Conservation (phyloP, 2,113 vertebrate genomes). For the Xyliphius kryptos region DNA sequence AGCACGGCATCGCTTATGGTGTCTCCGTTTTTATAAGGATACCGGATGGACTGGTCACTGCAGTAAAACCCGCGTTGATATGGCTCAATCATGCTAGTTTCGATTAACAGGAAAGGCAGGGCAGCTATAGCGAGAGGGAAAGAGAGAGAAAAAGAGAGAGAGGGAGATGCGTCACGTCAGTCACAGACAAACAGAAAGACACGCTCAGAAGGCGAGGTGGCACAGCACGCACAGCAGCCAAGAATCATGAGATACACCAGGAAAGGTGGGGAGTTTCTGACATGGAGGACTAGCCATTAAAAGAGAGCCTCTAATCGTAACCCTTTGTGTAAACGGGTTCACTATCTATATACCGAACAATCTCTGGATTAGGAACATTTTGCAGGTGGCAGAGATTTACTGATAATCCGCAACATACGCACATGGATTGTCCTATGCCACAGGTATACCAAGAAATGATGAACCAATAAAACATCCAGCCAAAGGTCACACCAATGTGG, state of each 20-base stretch:
- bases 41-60: conserved; percentile 88
- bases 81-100: conserved; percentile 90
- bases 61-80: conserved; percentile 86
- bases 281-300: conserved; percentile 34
- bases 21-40: conserved; percentile 87
- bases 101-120: conserved; percentile 97
- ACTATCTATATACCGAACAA: too few species aligned
- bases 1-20: conserved; percentile 95
- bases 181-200: conserved; percentile 58
- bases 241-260: conserved; percentile 48
- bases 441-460: too few species aligned
- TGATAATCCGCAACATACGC: too few species aligned
- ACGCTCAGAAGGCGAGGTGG: conserved; percentile 35
- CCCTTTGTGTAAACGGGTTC: too few species aligned
- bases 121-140: conserved; percentile 71
- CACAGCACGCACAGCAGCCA: conserved; percentile 49
- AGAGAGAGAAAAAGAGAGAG: conserved; percentile 47
- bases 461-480: too few species aligned
- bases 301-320: too few species aligned
- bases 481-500: too few species aligned
- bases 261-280: conserved; percentile 27
- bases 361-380: too few species aligned
- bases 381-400: too few species aligned
- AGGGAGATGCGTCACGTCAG: conserved; percentile 50
- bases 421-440: too few species aligned